phyloP scores from a whole-genome alignment of 1,140 invertebrate species.

The Anadara kagoshimensis region DNA sequence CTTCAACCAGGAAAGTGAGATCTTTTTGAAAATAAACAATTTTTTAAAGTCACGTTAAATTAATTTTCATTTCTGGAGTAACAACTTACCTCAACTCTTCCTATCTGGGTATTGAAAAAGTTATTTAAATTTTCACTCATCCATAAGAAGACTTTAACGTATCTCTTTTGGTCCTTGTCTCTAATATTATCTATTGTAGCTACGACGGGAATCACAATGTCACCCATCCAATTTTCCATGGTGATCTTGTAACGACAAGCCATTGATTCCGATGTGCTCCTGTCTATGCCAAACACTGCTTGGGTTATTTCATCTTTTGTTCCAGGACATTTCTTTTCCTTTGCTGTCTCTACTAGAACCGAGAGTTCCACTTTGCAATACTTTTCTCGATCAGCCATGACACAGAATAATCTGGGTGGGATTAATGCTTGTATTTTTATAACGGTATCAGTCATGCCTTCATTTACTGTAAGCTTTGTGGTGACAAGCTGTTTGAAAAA shows the following conservation, averaged over 20 bases:
- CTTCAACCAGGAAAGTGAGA: no score
- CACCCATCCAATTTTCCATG: conserved; percentile 33
- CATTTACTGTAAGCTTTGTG: conserved; percentile 41
- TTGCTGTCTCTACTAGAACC: conserved; percentile 33
- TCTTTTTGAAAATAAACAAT: no score
- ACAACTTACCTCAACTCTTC: conserved; percentile 40
- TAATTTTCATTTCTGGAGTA: no score
- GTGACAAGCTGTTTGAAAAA: conserved; percentile 36
- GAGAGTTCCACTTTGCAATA: conserved; percentile 45
- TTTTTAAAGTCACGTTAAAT: no score
- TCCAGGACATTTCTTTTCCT: conserved; percentile 51
- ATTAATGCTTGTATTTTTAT: conserved; percentile 42
- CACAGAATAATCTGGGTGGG: conserved; percentile 53
- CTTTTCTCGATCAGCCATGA: conserved; percentile 39
- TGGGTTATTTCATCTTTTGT: conserved; percentile 40
- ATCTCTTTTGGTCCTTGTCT: conserved; percentile 49
- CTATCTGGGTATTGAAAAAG: conserved; percentile 21
- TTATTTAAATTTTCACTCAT: conserved; percentile 12
- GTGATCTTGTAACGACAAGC: conserved; percentile 49
- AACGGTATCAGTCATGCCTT: conserved; percentile 35
- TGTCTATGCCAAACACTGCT: conserved; percentile 48
- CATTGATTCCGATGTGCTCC: conserved; percentile 5
- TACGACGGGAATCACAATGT: conserved; percentile 46
- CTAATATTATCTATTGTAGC: conserved; percentile 53
- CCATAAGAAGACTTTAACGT: conserved; percentile 33